These are phyloP conservation scores for Corythoichthys intestinalis DNA, from an alignment of 2,113 vertebrate species.

Conservation along the genomic window DNA sequence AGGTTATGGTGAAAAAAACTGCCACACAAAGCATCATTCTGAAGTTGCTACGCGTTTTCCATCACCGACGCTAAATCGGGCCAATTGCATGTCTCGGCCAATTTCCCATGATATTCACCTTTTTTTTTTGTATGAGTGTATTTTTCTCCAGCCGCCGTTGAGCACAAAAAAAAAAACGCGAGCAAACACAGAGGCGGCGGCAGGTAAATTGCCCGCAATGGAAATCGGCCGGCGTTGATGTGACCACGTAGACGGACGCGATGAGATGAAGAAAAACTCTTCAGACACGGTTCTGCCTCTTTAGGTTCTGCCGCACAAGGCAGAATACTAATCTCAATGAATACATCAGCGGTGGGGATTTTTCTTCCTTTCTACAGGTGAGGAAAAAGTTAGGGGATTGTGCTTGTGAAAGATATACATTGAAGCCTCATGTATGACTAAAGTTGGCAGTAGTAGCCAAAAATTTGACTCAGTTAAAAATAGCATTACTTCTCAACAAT, in stretches of 20 bases:
- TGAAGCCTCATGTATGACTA: neutral
- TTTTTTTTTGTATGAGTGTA: constrained; percentile 28
- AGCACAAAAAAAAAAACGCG: constrained; percentile 36
- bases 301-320: constrained; percentile 33
- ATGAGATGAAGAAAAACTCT: constrained; percentile 54
- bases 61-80: constrained; percentile 26
- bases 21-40: constrained; percentile 40
- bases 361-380: constrained; percentile 9
- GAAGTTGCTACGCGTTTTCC: constrained; percentile 26
- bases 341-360: constrained; percentile 28
- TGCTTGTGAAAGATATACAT: neutral
- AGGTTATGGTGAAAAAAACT: constrained; percentile 12
- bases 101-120: constrained; percentile 53
- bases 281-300: constrained; percentile 46
- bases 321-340: constrained; percentile 43
- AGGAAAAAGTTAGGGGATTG: constrained; percentile 29
- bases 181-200: constrained; percentile 32
- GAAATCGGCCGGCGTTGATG: constrained; percentile 64
- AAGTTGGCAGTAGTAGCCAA: no score
- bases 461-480: no score
- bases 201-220: constrained; percentile 59
- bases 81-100: constrained; percentile 27
- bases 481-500: no score
- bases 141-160: constrained; percentile 36
- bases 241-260: constrained; percentile 47